Percentiles rank a stretch among this genome's conserved stretches.
These are phyloP conservation scores for Pituophis catenifer DNA, from an alignment of 2,113 vertebrate species.

Conservation along the genomic window DNA sequence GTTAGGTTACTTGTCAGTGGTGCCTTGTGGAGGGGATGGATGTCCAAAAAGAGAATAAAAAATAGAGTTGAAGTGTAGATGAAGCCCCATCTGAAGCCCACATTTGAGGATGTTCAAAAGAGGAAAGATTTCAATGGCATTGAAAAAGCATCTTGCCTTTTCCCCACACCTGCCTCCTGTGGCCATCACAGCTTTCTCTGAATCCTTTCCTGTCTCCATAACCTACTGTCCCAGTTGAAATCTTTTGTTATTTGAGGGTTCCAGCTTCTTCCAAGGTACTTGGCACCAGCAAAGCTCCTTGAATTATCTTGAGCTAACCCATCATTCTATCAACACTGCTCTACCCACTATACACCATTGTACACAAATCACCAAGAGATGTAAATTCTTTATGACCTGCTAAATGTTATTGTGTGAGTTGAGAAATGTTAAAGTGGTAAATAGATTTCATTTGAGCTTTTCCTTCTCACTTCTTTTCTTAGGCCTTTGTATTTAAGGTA, in stretches of 20 bases:
- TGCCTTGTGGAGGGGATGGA: not conserved
- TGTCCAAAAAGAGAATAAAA: not conserved
- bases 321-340: slow-evolving; percentile 56
- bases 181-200: not conserved
- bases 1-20: not conserved
- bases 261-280: not conserved
- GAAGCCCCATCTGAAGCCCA: not conserved
- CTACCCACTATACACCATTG: slow-evolving; percentile 66
- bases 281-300: not conserved
- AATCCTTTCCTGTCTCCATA: not conserved
- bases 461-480: slow-evolving; percentile 67
- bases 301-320: slow-evolving; percentile 51
- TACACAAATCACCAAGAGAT: slow-evolving; percentile 74
- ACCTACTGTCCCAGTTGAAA: not conserved
- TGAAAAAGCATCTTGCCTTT: not conserved
- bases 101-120: not conserved
- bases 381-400: slow-evolving; percentile 74
- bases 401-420: slow-evolving; percentile 79
- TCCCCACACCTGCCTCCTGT: not conserved
- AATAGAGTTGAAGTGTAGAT: not conserved
- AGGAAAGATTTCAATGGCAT: not conserved
- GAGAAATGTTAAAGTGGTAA: slow-evolving; percentile 78
- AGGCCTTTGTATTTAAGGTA: slow-evolving; percentile 68
- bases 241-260: not conserved
- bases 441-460: slow-evolving; percentile 65